A percentile compares a stretch with the other conserved stretches of the same genome.
Evolutionary conservation across 2,797 vertebrate species (phyloP).

Genomic region (Discoglossus pictus): DNA sequence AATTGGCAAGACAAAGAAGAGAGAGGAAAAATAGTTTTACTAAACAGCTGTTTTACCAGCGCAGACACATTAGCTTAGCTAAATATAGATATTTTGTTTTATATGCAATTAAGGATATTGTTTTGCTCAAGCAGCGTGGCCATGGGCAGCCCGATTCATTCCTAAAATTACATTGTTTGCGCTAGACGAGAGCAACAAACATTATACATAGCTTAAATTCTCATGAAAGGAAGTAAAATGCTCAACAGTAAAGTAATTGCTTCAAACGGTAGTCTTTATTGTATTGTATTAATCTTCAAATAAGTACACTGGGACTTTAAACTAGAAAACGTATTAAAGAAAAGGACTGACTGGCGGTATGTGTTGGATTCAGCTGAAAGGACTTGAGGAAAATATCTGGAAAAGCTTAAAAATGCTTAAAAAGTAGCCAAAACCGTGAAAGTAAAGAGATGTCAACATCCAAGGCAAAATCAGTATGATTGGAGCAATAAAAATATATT

Average conservation of each 20-base stretch:
- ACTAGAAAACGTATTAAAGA: too few relatives aligned
- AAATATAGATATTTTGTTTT: slow-evolving; percentile 38
- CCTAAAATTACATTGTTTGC: slow-evolving; percentile 6
- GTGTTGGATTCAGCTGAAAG: too few relatives aligned
- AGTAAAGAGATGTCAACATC: too few relatives aligned
- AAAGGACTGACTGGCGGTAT: not conserved
- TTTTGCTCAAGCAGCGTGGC: slow-evolving; percentile 33
- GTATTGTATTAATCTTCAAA: slow-evolving; percentile 12
- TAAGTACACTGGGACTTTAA: not conserved
- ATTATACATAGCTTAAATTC: not conserved
- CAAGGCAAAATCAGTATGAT: too few relatives aligned
- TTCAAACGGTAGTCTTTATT: slow-evolving; percentile 4
- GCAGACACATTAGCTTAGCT: slow-evolving; percentile 37
- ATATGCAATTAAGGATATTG: slow-evolving; percentile 21
- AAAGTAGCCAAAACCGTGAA: not conserved
- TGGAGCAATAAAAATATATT: too few relatives aligned
- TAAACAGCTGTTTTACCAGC: slow-evolving; percentile 46
- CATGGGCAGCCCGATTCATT: slow-evolving; percentile 47
- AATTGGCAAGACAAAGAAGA: slow-evolving; percentile 43
- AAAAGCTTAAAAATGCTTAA: not conserved
- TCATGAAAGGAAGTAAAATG: not conserved
- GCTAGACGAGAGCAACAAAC: not conserved
- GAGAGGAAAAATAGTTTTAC: slow-evolving; percentile 11
- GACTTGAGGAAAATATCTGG: too few relatives aligned
- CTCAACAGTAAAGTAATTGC: slow-evolving; percentile 3